Evolutionary conservation across 2,113 vertebrate species (phyloP), one percentile per base, ranked within the genome.

Genomic region (Dicentrarchus labrax): DNA sequence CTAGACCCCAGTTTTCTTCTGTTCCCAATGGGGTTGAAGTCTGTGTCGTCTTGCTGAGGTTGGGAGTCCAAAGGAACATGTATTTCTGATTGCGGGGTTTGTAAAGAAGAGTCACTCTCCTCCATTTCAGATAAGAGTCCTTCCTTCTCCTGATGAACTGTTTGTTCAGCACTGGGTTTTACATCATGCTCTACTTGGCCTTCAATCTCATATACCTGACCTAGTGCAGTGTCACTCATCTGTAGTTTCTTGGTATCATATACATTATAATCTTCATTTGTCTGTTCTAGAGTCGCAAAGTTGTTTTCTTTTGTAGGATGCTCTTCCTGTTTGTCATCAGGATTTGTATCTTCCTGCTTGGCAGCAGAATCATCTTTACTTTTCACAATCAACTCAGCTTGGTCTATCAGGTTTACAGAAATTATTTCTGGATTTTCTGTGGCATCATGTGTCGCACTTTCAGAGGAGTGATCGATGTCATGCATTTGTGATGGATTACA

Each of bases 101-200:
- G n/a, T n/a, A n/a, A n/a, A n/a, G n/a, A n/a, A n/a, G n/a, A n/a
- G n/a, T n/a, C n/a, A n/a, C n/a, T n/a, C n/a, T n/a, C n/a, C n/a
- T n/a, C n/a, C n/a, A n/a, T n/a, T n/a, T n/a, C n/a, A n/a, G n/a
- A n/a, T n/a, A n/a, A n/a, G n/a, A n/a, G 47, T 85, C 6, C 21
- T 13, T 76, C 61, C 4, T 39, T 21, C 36, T 76, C 38, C 17
- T 51, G 76, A 73, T 48, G 15, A 76, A 50, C 6, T 45, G 24
- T 17, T 48, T 74, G 39, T 15, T 86, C 68, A 84, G 16, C 8
- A 38, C 12, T 36, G 21, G 50, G 1, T 16, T 81, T 61, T 39
- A 9, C 8, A 38, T 80, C 50, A 48, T 66, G 19, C 50, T 70
- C 57, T 10, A 21, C 13, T 38, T 22, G 47, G 30, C n/a, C 38